These are phyloP conservation scores for Acronicta psi DNA, from an alignment of 2,888 invertebrate genomes.

Conservation along the genomic window DNA sequence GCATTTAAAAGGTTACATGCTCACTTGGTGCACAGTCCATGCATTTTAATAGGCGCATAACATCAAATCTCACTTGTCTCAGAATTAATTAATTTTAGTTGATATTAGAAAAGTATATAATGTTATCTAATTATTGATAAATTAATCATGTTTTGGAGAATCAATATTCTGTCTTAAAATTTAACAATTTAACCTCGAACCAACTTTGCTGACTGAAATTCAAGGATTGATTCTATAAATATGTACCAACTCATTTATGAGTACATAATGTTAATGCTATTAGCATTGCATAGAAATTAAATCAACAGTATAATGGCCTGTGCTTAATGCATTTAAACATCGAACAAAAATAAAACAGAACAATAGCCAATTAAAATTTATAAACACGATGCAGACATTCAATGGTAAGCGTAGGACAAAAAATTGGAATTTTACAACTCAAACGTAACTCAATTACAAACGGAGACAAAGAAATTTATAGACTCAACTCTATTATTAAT, in stretches of 20 bases:
- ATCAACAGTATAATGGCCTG: constrained; percentile 30
- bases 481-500: constrained; percentile 78
- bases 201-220: constrained; percentile 16
- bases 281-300: constrained; percentile 40
- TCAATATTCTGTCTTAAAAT: too few species aligned
- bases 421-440: constrained; percentile 27
- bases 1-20: too few species aligned
- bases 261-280: constrained; percentile 35
- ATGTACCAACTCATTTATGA: constrained; percentile 10
- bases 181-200: constrained; percentile 12
- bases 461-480: constrained; percentile 48
- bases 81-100: too few species aligned
- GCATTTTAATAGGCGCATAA: too few species aligned
- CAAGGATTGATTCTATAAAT: constrained; percentile 36
- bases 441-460: constrained; percentile 42
- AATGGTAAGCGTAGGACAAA: constrained; percentile 25
- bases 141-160: too few species aligned
- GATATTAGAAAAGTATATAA: not conserved
- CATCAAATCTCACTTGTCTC: too few species aligned
- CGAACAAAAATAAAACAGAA: constrained; percentile 40
- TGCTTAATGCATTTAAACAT: constrained; percentile 36
- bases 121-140: not conserved
- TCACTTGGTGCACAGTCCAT: too few species aligned
- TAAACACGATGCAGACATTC: constrained; percentile 38
- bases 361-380: constrained; percentile 51